Evolutionary conservation across 2,113 vertebrate species (phyloP).

Genomic region (Rhynchomys soricoides): DNA sequence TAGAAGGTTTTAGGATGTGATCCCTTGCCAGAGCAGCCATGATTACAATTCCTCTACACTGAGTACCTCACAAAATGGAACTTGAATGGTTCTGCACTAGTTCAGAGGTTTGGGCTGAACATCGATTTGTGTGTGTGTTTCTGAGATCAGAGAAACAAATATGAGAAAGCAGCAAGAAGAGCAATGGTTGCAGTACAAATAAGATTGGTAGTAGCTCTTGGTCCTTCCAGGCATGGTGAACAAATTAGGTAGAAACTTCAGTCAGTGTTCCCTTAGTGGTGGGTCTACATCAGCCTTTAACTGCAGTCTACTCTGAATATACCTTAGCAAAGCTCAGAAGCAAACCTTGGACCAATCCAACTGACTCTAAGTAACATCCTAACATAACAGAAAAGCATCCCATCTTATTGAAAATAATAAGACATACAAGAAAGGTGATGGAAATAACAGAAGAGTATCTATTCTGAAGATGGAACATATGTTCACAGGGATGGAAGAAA

Average conservation of each 20-base stretch:
- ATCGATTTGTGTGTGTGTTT: not conserved
- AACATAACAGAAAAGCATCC: not conserved
- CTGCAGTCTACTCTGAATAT: not conserved
- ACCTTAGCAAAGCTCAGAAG: not conserved
- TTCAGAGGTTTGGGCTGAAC: not conserved
- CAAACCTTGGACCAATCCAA: not conserved
- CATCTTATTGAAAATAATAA: not conserved
- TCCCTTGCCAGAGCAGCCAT: too few relatives aligned
- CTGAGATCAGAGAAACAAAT: not conserved
- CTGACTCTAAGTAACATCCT: not conserved
- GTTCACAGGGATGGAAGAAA: constrained; percentile 16
- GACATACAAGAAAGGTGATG: not conserved
- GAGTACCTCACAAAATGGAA: not conserved
- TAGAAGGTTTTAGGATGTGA: too few relatives aligned
- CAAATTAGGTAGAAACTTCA: not conserved
- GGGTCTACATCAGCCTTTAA: not conserved
- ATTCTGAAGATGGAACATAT: not conserved
- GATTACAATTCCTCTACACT: too few relatives aligned
- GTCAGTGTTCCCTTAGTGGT: not conserved
- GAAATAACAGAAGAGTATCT: not conserved
- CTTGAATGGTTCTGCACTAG: not conserved
- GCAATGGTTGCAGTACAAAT: not conserved
- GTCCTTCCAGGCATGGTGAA: not conserved
- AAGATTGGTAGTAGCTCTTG: not conserved
- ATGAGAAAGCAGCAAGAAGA: not conserved